Base-by-base conservation (phyloP, 30 jellyfish, hydroid and myxozoan species). In the Pseudorhiza aurosa region DNA sequence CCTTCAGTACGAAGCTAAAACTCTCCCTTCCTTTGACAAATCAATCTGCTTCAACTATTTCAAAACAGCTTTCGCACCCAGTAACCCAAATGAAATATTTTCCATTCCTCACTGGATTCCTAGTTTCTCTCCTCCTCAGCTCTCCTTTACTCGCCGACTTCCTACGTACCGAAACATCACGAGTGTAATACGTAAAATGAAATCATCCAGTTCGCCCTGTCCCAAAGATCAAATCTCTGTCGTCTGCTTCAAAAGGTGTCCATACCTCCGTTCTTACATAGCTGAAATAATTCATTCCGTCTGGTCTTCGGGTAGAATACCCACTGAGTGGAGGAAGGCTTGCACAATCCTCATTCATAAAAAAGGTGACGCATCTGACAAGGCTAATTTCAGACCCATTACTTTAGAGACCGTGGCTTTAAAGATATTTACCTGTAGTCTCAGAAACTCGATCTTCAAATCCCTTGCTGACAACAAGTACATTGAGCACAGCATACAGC, bases 241-340 rank as follows among this genome's bases (percentile, higher is more conserved):
- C 17, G 15, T 65, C 14, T 14, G 26, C 55, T 65, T 28, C 55
- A 21, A 22, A 35, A 21, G 72, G 8, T 65, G 79, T 9, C 79
- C 79, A 8, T 65, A 5, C 58, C 24, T 65, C 9, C 58, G 79
- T 3, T 10, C 72, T 21, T 65, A 65, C 32, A 24, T 36, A 29
- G 32, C 58, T 11, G 25, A 65, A 2, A 27, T 65, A 21, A 58
- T 58, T 58, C 18, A 4, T 4, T 26, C 72, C 19, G 53, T 58
- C 18, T 58, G 72, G 72, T 26, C 72, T 58, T 58, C 60, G 27
- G 88, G 88, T 24, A 32, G 37, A 51, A n/a, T 75, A 29, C 88
- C 88, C n/a, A 9, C 14, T 14, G 72, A 51, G 56, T 75, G 88
- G 88, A 75, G 31, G 45, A 53, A 40, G 59, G 88, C 78, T 15